Evolutionary conservation across 2,113 vertebrate species (phyloP), one percentile per base, ranked within the genome.

Genomic region (Colossoma macropomum): DNA sequence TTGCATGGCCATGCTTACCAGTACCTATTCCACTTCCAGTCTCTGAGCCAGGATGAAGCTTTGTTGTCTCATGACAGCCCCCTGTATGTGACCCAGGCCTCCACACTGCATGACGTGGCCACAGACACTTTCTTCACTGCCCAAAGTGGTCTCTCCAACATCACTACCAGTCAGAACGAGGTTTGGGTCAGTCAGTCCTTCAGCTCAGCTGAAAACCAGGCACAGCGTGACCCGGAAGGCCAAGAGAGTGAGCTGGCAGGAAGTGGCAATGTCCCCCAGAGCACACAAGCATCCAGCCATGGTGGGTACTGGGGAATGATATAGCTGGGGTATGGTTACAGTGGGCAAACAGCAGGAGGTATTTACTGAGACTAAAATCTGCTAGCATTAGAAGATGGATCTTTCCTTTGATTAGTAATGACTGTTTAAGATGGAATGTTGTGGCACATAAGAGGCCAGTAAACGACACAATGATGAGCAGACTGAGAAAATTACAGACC

Each of bases 131-230:
- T 92, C 38, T 11, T 90, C 83, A 93, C 91, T 0, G 92, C 93
- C n/a, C 87, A 84, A 30, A 91, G 84, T 45, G 84, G 85, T 81
- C 86, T 90, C 62, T 92, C 96, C 86, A 93, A 92, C 75, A 90
- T 90, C 0, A 83, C 90, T 0, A 93, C 93, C 0, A 90, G 17
- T 30, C 88, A 83, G 16, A 78, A 21, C 0, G 87, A 92, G 23
- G 82, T 84, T 81, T 90, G 78, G 7, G 88, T 84, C 54, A 70
- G 90, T 66, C 56, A 86, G 89, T 0, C 77, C 45, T 71, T 75
- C 28, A 85, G 50, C 83, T 92, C 81, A 73, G 83, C n/a, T 1
- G 90, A 88, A 4, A 54, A 68, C 81, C 87, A 87, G 19, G 84
- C 12, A 86, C 82, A 73, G 90, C 3, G 10, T 32, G 72, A 32